Evolutionary conservation across 2,797 vertebrate genomes (phyloP), one percentile per base, ranked within the genome.

Genomic region (Mycteria americana): DNA sequence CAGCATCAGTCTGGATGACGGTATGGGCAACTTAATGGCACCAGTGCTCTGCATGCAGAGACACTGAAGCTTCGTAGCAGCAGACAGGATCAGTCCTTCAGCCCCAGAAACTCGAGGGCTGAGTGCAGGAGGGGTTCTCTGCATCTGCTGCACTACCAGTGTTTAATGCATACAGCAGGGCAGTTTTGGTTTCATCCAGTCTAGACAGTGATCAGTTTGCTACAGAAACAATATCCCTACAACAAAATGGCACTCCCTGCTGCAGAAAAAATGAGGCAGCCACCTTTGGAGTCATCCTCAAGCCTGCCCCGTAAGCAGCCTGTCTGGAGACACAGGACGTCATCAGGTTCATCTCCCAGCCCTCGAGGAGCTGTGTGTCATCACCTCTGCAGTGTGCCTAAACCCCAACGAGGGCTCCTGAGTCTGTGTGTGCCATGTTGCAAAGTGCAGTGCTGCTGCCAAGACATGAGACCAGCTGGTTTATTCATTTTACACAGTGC

Each of bases 401-500:
- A 67, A 64, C 83, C 83, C 91, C 54, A 33, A 0, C 2, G 1
- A 81, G 79, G 83, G 76, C 89, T 96, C 63, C 85, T 14, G 89
- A 81, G 93, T 31, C 96, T 9, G 25, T 7, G 33, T 35, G 65
- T 63, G 91, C 93, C 89, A 79, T 3, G 54, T 62, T 88, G 93
- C 92, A 65, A 75, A 46, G 64, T 77, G 90, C 69, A 46, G 35
- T 3, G 87, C 46, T 84, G 85, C 94, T 96, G 95, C 95, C 93
- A 96, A 88, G 73, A 72, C 79, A 93, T 1, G 3, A 39, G 69
- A 63, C 92, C 91, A 91, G 94, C 93, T 96, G 92, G 72, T 90
- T 96, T 96, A 95, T 96, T 97, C 97, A 96, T 98, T 97, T 97
- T 97, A 88, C 80, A 93, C 87, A 28, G 81, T 96, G 94, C 96